Evolutionary conservation across 2,888 invertebrate species (phyloP).

Genomic region (Argyresthia goedartella): DNA sequence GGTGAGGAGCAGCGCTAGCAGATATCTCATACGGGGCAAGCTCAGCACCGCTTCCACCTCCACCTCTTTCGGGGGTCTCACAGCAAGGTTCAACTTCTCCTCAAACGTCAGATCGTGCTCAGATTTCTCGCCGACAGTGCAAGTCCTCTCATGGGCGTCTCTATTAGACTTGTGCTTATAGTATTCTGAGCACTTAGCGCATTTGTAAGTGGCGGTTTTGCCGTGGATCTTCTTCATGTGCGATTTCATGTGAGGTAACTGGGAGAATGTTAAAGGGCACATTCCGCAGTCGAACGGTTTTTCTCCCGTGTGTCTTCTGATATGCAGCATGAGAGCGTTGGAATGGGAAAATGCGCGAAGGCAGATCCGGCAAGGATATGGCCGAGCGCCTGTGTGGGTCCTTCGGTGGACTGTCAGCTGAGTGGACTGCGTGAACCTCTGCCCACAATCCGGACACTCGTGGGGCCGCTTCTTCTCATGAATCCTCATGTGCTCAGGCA

Average conservation of each 20-base stretch:
- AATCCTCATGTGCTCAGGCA: constrained; percentile 85
- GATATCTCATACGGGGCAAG: constrained; percentile 81
- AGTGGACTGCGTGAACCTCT: constrained; percentile 85
- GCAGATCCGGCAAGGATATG: constrained; percentile 86
- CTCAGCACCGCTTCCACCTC: constrained; percentile 68
- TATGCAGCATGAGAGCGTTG: constrained; percentile 86
- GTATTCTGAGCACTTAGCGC: constrained; percentile 78
- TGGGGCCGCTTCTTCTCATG: constrained; percentile 84
- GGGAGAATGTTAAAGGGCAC: constrained; percentile 82
- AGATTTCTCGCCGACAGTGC: constrained; percentile 33
- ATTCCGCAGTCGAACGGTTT: constrained; percentile 82
- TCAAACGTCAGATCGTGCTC: constrained; percentile 24
- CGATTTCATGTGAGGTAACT: constrained; percentile 88
- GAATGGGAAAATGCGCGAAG: constrained; percentile 86
- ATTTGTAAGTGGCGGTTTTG: constrained; percentile 82
- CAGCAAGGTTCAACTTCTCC: constrained; percentile 29
- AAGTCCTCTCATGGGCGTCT: constrained; percentile 73
- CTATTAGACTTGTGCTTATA: constrained; percentile 83
- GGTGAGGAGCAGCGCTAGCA: constrained; percentile 84
- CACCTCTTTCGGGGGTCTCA: constrained; percentile 42
- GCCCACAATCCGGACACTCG: constrained; percentile 82
- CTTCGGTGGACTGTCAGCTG: constrained; percentile 87
- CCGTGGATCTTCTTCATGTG: constrained; percentile 90
- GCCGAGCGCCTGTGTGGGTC: constrained; percentile 87
- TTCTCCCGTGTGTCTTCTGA: constrained; percentile 87